Evolutionary conservation across 2,888 invertebrate species (phyloP), one percentile per base, ranked within the genome.

Genomic region (Sisyra nigra): DNA sequence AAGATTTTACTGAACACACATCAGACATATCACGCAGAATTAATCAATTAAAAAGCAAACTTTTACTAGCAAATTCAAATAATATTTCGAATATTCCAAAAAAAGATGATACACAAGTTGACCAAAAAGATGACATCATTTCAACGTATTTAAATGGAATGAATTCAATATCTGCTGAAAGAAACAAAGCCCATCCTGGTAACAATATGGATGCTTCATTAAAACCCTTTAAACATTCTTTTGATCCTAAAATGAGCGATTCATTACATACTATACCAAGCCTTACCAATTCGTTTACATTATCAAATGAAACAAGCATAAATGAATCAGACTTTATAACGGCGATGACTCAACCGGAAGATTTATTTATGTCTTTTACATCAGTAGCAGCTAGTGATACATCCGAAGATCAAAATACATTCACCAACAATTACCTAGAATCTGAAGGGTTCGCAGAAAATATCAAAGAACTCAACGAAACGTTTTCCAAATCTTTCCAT

Each of bases 271-370:
- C 65, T 0, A 74, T 74, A 0, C 74, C 75, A 0, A 74, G 74
- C 50, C 61, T 76, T 17, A 71, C 73, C 11, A 74, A 72, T 11
- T 74, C 74, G 0, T 55, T 63, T 55, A 62, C 62, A 52, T 63
- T 62, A 13, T 62, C 63, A 7, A 62, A 60, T 3, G 62, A 63
- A 49, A 57, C 60, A n/a, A 63, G 58, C 49, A 50, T 63, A 30
- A 62, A 63, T 61, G 63, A 64, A 39, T 42, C 44, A 1, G 46
- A 43, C 31, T 43, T 43, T 43, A 43, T 43, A 14, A 43, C 43
- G 2, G 43, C 43, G 13, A 37, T 37, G 35, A 37, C 24, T 43
- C 43, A 43, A 32, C 43, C 43, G 8, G 37, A 43, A 37, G 43
- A 43, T 31, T 32, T 43, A 31, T 43, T 29, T 13, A 38, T 31